Base-by-base conservation (phyloP, 2,797 vertebrate genomes). In the Phalloptychus januarius region DNA sequence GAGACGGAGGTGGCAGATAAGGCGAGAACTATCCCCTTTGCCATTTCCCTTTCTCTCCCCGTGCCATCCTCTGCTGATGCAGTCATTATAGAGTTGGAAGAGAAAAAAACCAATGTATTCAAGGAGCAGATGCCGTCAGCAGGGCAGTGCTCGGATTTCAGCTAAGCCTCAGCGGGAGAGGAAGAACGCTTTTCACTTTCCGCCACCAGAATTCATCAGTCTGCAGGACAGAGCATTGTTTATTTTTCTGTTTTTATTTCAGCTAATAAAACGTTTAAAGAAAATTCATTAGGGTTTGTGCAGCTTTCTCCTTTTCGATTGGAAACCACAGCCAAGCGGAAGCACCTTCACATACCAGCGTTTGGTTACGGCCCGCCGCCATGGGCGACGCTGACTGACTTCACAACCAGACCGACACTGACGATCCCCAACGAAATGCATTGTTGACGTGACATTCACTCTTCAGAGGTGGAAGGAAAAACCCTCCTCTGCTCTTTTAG, bases 311-410 rank as follows among this genome's bases (percentile, higher is more conserved):
- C 28, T 78, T 70, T 42, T 71, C 71, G 36, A 36, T 20, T 6
- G 6, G 7, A 18, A 63, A 36, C 58, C 31, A 18, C 33, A 7
- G 7, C 28, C 33, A 65, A 65, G 42, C 46, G 0, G 6, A 50
- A 38, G 74, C 76, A 73, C 78, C 90, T 88, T 83, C 81, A 81
- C 74, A 80, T 79, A 74, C 69, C 15, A 28, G 63, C 74, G 79
- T 76, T 75, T 31, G 75, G 85, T 84, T 85, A 63, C 80, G 79
- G 65, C 85, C 73, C 10, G 25, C 71, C 88, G 81, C 92, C 85
- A 8, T 48, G 31, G 33, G 25, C 11, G 8, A 80, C 28, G 78
- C 75, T 75, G 77, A 84, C 81, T 73, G 82, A 84, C 81, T 85
- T 85, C 33, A 71, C 18, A 74, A 81, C 76, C 71, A 82, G 75